Evolutionary conservation across 2,888 invertebrate genomes (phyloP).

Genomic region (Adela reaumurella): DNA sequence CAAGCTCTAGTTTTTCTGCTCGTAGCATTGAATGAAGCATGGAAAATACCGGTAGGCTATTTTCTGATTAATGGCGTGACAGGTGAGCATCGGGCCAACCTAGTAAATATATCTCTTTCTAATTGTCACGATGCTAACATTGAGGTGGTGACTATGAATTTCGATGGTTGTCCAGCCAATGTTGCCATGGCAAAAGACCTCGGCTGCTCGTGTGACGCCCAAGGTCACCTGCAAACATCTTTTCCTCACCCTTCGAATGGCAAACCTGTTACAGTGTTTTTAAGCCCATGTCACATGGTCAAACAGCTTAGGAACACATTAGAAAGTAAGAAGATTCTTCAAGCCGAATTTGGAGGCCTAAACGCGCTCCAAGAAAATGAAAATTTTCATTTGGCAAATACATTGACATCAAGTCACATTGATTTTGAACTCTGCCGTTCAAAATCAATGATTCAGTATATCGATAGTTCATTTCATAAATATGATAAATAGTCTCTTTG

Average conservation of each 20-base stretch:
- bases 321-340: conserved; percentile 6
- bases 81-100: conserved; percentile 12
- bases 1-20: conserved; percentile 17
- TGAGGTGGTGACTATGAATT: conserved; percentile 13
- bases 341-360: conserved; percentile 6
- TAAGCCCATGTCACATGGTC: conserved; percentile 11
- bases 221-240: conserved; percentile 10
- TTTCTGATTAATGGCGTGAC: conserved; percentile 16
- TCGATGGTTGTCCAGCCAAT: conserved; percentile 9
- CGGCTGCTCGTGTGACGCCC: conserved; percentile 13
- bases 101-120: conserved; percentile 10
- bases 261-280: neutral
- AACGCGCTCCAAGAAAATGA: conserved; percentile 8
- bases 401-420: conserved; percentile 5
- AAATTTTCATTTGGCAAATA: conserved; percentile 7
- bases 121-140: conserved; percentile 15
- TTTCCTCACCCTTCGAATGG: conserved; percentile 12
- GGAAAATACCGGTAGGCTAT: conserved; percentile 20
- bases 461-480: too few relatives aligned
- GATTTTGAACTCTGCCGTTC: conserved; percentile 1
- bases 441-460: too few relatives aligned
- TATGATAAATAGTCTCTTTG: too few relatives aligned
- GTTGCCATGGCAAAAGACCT: conserved; percentile 7
- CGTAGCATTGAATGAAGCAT: conserved; percentile 14
- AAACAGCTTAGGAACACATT: conserved; percentile 12